A percentile compares a stretch with the other conserved stretches of the same genome.
Evolutionary conservation across 2,888 invertebrate genomes (phyloP).

Genomic region (Noctua fimbriata): DNA sequence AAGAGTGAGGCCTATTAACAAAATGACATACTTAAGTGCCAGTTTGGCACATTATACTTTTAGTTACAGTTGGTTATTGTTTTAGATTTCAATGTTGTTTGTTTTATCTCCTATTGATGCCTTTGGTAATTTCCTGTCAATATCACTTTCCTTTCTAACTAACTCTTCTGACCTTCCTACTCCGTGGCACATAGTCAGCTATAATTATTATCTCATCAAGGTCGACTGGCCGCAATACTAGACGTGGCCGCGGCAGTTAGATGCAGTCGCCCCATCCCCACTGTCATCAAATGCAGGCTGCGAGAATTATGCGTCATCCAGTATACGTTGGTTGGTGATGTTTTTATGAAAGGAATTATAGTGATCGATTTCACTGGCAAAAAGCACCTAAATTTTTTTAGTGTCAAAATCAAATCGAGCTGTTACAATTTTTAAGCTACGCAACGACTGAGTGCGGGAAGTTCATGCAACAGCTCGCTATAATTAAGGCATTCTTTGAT

Average conservation of each 20-base stretch:
- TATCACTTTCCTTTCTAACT: too few relatives aligned
- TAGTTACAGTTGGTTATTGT: too few relatives aligned
- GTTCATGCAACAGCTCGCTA: not conserved
- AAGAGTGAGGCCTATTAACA: too few relatives aligned
- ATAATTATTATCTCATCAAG: slow-evolving; percentile 64
- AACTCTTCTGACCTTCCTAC: not conserved
- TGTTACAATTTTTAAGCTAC: not conserved
- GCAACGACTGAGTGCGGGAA: not conserved
- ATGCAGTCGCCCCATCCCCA: slow-evolving; percentile 44
- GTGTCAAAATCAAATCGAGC: not conserved
- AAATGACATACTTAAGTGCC: too few relatives aligned
- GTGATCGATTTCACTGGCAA: not conserved
- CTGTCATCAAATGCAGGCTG: slow-evolving; percentile 39
- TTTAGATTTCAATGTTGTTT: too few relatives aligned
- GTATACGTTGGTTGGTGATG: not conserved
- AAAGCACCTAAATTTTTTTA: not conserved
- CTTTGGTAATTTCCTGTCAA: too few relatives aligned
- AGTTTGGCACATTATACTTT: too few relatives aligned
- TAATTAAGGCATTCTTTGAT: not conserved
- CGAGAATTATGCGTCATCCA: slow-evolving; percentile 31
- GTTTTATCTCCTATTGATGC: too few relatives aligned
- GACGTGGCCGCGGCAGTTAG: slow-evolving; percentile 46
- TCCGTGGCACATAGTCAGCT: slow-evolving; percentile 16
- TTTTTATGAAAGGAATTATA: not conserved
- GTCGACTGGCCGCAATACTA: slow-evolving; percentile 45